Conservation (phyloP, 2,113 vertebrate genomes). For the Periophthalmodon schlosseri region DNA sequence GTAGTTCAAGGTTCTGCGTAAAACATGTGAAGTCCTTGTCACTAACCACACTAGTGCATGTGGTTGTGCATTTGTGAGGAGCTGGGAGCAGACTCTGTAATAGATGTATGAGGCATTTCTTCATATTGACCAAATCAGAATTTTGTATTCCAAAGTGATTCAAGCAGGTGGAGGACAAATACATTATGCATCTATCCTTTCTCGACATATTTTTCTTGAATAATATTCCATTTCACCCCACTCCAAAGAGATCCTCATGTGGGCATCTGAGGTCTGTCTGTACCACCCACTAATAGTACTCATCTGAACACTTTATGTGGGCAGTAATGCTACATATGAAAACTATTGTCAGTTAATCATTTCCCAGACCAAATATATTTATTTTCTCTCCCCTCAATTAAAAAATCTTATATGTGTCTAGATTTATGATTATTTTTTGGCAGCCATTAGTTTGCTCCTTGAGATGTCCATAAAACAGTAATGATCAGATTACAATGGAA, state of each 20-base stretch:
- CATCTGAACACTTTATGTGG: background rate
- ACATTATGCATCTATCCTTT: background rate
- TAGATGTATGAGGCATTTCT: background rate
- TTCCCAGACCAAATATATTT: background rate
- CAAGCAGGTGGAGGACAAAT: background rate
- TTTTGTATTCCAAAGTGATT: background rate
- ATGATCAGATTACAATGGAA: background rate
- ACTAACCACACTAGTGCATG: conserved; percentile 4
- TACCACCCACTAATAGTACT: conserved; percentile 1
- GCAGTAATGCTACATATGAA: background rate
- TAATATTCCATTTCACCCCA: background rate
- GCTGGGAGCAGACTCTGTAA: background rate
- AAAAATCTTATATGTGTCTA: background rate
- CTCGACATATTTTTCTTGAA: background rate
- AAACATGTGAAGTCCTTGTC: conserved; percentile 7
- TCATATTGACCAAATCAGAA: background rate
- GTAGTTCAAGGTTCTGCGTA: conserved; percentile 5
- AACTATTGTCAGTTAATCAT: background rate
- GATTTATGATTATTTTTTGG: background rate
- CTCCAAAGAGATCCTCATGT: background rate
- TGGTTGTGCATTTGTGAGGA: background rate
- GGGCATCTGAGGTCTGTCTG: background rate
- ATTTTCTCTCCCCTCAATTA: background rate
- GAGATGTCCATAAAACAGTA: background rate
- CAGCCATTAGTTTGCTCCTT: background rate